phyloP scores from a whole-genome alignment of 2,888 invertebrate species.

The Leistus spinibarbis region DNA sequence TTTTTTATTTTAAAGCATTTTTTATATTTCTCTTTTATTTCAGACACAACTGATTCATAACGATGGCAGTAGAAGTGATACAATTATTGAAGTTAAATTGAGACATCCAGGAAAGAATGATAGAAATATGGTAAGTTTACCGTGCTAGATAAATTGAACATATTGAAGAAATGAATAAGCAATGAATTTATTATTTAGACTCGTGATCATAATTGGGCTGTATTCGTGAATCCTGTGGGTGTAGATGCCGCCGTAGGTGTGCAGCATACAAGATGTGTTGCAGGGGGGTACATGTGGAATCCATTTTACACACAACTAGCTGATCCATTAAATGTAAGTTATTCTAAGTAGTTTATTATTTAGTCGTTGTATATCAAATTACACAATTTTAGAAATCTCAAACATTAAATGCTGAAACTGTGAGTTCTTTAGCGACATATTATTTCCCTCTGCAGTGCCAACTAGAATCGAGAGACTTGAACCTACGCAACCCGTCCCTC shows the following conservation, averaged over 20 bases:
- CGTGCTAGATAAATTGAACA: background rate
- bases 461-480: too few relatives aligned
- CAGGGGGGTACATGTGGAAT: slow-evolving; percentile 92
- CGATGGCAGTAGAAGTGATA: slow-evolving; percentile 87
- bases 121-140: slow-evolving; percentile 70
- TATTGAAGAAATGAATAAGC: background rate
- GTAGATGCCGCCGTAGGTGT: slow-evolving; percentile 87
- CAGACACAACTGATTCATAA: slow-evolving; percentile 85
- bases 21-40: slow-evolving; percentile 44
- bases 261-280: slow-evolving; percentile 81
- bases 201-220: slow-evolving; percentile 84
- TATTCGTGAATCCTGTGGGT: slow-evolving; percentile 89
- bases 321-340: slow-evolving; percentile 81
- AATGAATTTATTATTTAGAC: slow-evolving; percentile 62
- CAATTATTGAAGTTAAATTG: slow-evolving; percentile 86
- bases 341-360: background rate
- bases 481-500: too few relatives aligned
- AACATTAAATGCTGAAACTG: too few relatives aligned
- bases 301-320: slow-evolving; percentile 89
- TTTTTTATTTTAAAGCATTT: background rate
- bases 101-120: slow-evolving; percentile 87
- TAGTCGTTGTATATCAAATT: background rate
- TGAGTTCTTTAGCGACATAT: too few relatives aligned
- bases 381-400: too few relatives aligned
- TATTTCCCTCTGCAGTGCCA: too few relatives aligned